These are phyloP conservation scores for Globicephala melas DNA, from an alignment of 2,113 vertebrate genomes.

Conservation along the genomic window DNA sequence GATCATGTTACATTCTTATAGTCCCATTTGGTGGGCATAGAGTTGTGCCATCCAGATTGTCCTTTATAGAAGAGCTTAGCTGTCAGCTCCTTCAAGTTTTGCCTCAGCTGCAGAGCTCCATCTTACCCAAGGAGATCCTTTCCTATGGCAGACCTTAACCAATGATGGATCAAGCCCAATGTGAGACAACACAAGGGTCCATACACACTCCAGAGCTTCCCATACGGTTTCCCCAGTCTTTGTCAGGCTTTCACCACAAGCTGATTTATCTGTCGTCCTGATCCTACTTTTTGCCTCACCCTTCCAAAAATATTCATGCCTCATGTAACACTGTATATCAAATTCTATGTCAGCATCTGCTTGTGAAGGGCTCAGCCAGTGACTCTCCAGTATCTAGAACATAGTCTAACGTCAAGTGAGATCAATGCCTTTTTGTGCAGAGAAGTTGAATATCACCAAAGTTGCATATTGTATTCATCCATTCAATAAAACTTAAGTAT, in stretches of 20 bases:
- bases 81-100: neutral
- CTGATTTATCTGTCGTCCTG: neutral
- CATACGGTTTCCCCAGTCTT: neutral
- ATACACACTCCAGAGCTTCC: neutral
- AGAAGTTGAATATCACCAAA: neutral
- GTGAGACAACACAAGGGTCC: neutral
- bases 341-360: neutral
- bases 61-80: neutral
- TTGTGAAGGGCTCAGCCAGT: neutral
- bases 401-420: neutral
- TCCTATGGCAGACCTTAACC: neutral
- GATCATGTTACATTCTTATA: neutral
- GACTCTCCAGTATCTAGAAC: neutral
- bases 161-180: neutral
- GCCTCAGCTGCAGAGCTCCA: neutral
- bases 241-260: neutral
- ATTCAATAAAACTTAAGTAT: neutral
- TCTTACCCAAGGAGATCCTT: neutral
- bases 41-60: neutral
- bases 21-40: neutral
- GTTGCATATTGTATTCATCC: neutral
- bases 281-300: neutral
- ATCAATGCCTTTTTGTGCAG: neutral
- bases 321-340: neutral
- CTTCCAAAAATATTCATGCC: neutral